These are phyloP conservation scores for Hyaena hyaena DNA, from an alignment of 2,113 vertebrate genomes.

Conservation along the genomic window DNA sequence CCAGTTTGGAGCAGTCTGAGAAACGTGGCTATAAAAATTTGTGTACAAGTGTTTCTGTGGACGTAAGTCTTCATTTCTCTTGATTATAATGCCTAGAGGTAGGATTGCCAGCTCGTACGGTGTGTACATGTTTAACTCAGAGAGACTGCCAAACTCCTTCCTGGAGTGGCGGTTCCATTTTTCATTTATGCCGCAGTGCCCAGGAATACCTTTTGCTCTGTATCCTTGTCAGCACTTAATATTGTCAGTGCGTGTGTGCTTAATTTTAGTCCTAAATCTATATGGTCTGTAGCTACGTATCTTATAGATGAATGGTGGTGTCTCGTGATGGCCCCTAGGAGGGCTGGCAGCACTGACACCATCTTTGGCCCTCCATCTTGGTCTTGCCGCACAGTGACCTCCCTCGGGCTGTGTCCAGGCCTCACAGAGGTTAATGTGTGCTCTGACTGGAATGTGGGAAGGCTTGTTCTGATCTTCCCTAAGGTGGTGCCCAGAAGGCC, in stretches of 20 bases:
- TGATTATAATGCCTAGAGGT: not conserved
- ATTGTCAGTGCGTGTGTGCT: not conserved
- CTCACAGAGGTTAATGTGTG: not conserved
- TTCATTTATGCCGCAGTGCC: not conserved
- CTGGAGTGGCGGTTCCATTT: not conserved
- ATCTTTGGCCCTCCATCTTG: not conserved
- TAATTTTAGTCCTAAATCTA: not conserved
- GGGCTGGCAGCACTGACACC: not conserved
- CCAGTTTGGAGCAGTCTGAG: not conserved
- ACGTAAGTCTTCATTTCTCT: not conserved
- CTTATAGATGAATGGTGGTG: not conserved
- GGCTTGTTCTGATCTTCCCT: not conserved
- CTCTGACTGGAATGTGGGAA: not conserved
- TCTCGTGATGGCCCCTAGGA: not conserved
- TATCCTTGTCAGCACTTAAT: not conserved
- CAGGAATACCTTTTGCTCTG: not conserved
- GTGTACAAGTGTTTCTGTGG: not conserved
- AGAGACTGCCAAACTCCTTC: not conserved
- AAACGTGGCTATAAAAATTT: slow-evolving; percentile 33
- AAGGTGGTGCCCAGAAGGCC: not conserved
- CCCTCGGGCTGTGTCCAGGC: not conserved
- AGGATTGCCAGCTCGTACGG: not conserved
- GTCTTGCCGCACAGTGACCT: not conserved
- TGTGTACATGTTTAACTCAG: not conserved
- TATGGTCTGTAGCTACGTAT: not conserved